phyloP scores from a whole-genome alignment of 1,140 invertebrate species.

The Penaeus vannamei region DNA sequence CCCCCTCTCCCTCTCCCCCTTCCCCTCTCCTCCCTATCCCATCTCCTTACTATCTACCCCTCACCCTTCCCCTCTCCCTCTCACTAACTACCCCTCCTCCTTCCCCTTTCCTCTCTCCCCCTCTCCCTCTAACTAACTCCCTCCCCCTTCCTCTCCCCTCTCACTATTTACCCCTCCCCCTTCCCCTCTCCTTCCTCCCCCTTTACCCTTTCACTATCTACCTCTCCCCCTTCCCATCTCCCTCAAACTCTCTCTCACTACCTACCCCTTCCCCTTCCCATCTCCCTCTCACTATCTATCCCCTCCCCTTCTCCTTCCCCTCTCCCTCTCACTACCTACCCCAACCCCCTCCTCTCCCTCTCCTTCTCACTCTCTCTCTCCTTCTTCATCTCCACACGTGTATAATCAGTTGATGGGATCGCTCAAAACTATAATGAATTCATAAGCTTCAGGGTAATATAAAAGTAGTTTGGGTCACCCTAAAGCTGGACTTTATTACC shows the following conservation, averaged over 20 bases:
- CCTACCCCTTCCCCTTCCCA: too few relatives aligned
- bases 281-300: too few relatives aligned
- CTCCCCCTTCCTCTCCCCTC: neutral
- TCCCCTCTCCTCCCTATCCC: neutral
- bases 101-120: neutral
- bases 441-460: too few relatives aligned
- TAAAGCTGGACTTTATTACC: too few relatives aligned
- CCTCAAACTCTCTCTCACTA: neutral
- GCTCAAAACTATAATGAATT: too few relatives aligned
- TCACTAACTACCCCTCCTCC: neutral
- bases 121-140: neutral
- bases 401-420: too few relatives aligned
- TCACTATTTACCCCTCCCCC: neutral
- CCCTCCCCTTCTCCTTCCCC: neutral
- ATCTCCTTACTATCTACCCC: neutral
- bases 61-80: neutral
- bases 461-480: too few relatives aligned
- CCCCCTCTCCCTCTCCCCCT: neutral
- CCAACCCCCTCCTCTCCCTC: neutral
- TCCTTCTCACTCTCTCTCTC: neutral
- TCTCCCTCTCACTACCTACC: neutral
- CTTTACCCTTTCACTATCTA: neutral
- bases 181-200: neutral
- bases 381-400: neutral
- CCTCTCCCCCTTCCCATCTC: neutral